Base-by-base conservation (phyloP, 2,113 vertebrate species). In the Lipotes vexillifer region DNA sequence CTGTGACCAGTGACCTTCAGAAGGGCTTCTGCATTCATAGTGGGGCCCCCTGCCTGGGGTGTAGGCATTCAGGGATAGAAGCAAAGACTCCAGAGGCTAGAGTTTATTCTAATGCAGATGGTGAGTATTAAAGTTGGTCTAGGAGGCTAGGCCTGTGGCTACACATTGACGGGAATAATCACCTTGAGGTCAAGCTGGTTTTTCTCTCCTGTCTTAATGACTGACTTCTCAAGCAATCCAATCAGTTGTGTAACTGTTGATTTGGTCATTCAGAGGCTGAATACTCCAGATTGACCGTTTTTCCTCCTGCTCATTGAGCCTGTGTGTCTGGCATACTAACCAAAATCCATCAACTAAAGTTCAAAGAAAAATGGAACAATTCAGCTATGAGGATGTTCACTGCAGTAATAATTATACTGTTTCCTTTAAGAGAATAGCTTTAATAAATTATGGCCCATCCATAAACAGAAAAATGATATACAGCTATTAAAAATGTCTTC, bases 1-100 rank as follows among this genome's bases (percentile, higher is more conserved):
- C 74, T 38, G 46, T 36, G 83, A 27, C 4, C 27, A 52, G 17
- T 7, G 27, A 23, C 36, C 31, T 8, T 44, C 29, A 15, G 41
- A n/a, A 31, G 81, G 88, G 36, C 68, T 59, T 44, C 46, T 27
- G 2, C 55, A 20, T 29, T 81, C 55, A 72, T 21, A 81, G 66
- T 41, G 57, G 65, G 46, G 46, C 20, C 55, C 38, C 10, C 17
- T 5, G 6, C 57, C 23, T 10, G 2, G 21, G 74, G 11, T 55
- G 29, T 18, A 36, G 68, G n/a, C 5, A 0, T 46, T 33, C 25
- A 1, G 75, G 36, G 57, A 1, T 20, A 15, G 41, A 49, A 5
- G 8, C 0, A 1, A 88, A n/a, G 61, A 38, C 46, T 71, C 4
- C 3, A 1, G 0, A n/a, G 59, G 55, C 27, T 7, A 8, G 18